Evolutionary conservation across 2,113 vertebrate species (phyloP).

Genomic region (Oryzias curvinotus): DNA sequence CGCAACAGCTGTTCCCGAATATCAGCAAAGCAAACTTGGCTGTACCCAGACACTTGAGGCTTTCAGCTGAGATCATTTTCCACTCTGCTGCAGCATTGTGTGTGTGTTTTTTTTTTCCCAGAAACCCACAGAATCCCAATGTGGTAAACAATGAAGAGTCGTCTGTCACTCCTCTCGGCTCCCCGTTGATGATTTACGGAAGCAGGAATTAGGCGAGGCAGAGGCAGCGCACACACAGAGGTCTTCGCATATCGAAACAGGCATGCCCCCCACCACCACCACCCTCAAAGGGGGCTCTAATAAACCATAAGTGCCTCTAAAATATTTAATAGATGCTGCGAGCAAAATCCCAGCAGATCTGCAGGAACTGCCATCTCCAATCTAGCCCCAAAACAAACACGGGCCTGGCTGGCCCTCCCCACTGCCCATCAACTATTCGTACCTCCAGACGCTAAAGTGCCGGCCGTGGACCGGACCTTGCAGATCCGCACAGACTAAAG

Average conservation of each 20-base stretch:
- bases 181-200: conserved; percentile 21
- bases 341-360: conserved; percentile 72
- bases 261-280: conserved; percentile 19
- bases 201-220: conserved; percentile 59
- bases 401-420: conserved; percentile 6
- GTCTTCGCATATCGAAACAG: conserved; percentile 1
- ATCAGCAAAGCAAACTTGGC: conserved; percentile 55
- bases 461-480: conserved; percentile 50
- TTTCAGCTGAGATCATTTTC: conserved; percentile 20
- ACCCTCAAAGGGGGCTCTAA: conserved; percentile 66
- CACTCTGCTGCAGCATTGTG: conserved; percentile 10
- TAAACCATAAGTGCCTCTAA: conserved; percentile 82
- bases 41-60: conserved; percentile 29
- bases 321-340: conserved; percentile 80
- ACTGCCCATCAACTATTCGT: conserved; percentile 42
- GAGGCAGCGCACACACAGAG: conserved; percentile 11
- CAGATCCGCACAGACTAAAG: neutral
- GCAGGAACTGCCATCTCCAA: conserved; percentile 72
- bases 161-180: conserved; percentile 34
- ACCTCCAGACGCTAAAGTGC: conserved; percentile 61
- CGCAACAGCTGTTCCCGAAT: conserved; percentile 51
- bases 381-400: conserved; percentile 67
- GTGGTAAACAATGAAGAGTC: conserved; percentile 40
- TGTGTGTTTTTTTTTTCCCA: conserved; percentile 3
- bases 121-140: conserved; percentile 34